Conservation (phyloP, 2,797 vertebrate species). For the Helarctos malayanus region DNA sequence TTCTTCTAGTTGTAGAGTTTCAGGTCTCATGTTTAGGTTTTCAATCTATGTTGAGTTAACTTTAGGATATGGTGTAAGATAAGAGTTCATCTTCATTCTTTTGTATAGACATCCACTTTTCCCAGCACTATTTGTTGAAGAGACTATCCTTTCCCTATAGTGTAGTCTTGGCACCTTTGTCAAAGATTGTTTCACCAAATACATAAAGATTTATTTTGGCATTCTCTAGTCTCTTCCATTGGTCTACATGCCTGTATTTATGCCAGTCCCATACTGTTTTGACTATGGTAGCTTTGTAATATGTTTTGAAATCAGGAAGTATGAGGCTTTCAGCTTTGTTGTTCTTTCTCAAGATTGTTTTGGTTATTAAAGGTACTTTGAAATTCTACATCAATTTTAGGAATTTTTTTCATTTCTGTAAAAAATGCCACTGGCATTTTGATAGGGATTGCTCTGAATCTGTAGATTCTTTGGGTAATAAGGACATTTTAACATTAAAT, state of each 20-base stretch:
- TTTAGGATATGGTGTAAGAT: background rate
- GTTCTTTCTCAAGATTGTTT: background rate
- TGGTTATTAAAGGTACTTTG: background rate
- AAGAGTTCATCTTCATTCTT: conserved; percentile 24
- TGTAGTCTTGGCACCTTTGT: background rate
- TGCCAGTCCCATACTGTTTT: background rate
- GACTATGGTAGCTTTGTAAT: background rate
- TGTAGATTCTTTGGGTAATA: background rate
- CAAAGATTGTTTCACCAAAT: background rate
- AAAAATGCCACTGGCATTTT: conserved; percentile 24
- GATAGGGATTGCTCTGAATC: background rate
- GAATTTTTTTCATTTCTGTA: background rate
- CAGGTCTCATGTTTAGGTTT: background rate
- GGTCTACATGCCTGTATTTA: background rate
- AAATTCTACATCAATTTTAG: background rate
- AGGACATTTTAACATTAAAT: background rate
- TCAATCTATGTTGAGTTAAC: conserved; percentile 2
- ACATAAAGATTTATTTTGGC: background rate
- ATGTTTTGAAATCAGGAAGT: conserved; percentile 22
- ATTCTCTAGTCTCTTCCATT: background rate
- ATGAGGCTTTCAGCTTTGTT: background rate
- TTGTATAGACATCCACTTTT: background rate
- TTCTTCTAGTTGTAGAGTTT: too few species aligned
- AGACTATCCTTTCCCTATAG: background rate
- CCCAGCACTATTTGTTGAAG: background rate